These are phyloP conservation scores for Suricata suricatta DNA, from an alignment of 2,113 vertebrate genomes.

Conservation along the genomic window DNA sequence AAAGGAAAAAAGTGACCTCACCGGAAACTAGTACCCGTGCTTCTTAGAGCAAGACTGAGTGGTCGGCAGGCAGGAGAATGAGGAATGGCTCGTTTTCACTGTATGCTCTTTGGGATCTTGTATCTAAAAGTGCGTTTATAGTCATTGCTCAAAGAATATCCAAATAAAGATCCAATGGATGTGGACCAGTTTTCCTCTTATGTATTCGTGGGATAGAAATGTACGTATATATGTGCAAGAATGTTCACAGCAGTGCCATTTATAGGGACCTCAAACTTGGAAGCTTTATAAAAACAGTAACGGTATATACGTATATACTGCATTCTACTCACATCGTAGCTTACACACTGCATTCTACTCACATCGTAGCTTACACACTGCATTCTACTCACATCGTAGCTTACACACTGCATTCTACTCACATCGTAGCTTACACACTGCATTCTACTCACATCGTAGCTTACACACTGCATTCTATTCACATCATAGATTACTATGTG, in stretches of 20 bases:
- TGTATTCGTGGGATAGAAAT: not conserved
- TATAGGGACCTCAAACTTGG: not conserved
- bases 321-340: not conserved
- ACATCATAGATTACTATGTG: not conserved
- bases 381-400: not conserved
- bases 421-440: not conserved
- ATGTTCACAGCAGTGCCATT: not conserved
- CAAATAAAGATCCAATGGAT: not conserved
- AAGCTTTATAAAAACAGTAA: not conserved
- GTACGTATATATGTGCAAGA: not conserved
- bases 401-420: not conserved
- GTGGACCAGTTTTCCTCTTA: not conserved
- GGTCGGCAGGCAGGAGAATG: not conserved
- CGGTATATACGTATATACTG: not conserved
- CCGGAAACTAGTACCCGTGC: not conserved
- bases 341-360: not conserved
- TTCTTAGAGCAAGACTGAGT: not conserved
- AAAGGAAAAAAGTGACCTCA: not conserved
- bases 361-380: not conserved
- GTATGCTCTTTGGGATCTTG: not conserved
- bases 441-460: too few species aligned
- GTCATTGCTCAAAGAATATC: not conserved
- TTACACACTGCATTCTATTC: not conserved
- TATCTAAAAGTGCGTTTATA: not conserved
- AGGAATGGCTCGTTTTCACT: not conserved